A percentile compares a stretch with the other conserved stretches of the same genome.
phyloP scores from a whole-genome alignment of 2,888 invertebrate species.

The Polydrusus pterygomalis region DNA sequence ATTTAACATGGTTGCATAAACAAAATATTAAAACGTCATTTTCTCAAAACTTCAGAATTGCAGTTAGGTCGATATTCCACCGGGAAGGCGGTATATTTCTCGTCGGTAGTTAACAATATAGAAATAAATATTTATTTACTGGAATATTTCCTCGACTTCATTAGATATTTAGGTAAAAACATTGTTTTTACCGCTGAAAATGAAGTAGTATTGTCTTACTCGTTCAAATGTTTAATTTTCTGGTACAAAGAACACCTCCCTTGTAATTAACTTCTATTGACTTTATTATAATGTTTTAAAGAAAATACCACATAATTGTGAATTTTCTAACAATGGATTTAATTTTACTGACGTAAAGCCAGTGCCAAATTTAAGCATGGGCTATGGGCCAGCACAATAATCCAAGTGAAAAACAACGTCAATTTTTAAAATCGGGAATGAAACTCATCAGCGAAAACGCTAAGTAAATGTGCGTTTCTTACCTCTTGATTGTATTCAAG shows the following conservation, averaged over 20 bases:
- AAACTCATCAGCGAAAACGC: too few species aligned
- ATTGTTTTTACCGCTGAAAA: not conserved
- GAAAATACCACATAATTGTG: not conserved
- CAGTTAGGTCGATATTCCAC: too few species aligned
- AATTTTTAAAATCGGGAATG: too few species aligned
- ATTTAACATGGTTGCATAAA: too few species aligned
- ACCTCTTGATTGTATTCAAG: too few species aligned
- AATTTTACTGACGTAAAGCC: too few species aligned
- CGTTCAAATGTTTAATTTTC: not conserved
- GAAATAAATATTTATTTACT: not conserved
- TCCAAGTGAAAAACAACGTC: too few species aligned
- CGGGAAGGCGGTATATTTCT: not conserved
- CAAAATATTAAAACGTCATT: too few species aligned
- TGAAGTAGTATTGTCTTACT: not conserved
- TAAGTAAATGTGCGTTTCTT: too few species aligned
- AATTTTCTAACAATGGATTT: not conserved
- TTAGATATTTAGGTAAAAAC: not conserved
- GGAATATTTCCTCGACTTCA: not conserved
- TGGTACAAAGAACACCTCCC: not conserved
- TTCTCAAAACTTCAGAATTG: too few species aligned
- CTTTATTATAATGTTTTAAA: not conserved
- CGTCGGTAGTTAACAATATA: not conserved
- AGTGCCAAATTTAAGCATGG: too few species aligned
- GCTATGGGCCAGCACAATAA: too few species aligned
- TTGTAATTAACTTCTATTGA: not conserved